Conservation (phyloP, 2,888 invertebrate genomes). For the Platycnemis pennipes region DNA sequence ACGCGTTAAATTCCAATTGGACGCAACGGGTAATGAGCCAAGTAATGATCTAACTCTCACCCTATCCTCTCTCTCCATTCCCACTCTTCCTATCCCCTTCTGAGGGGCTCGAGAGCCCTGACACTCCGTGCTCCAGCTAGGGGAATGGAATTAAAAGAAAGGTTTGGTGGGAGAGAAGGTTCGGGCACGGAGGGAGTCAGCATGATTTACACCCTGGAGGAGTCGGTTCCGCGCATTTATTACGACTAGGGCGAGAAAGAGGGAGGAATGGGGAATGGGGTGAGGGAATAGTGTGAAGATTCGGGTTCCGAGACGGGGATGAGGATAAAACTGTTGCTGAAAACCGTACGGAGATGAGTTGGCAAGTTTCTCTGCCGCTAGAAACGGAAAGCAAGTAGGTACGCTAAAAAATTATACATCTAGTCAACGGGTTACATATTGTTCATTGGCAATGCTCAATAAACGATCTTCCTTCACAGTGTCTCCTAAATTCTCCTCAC, state of each 20-base stretch:
- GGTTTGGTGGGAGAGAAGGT: neutral
- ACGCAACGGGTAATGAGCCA: slow-evolving; percentile 57
- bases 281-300: too few species aligned
- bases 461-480: too few species aligned
- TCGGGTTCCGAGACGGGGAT: too few species aligned
- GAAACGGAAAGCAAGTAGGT: too few species aligned
- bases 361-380: too few species aligned
- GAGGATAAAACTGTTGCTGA: too few species aligned
- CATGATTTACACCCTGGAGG: neutral
- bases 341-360: too few species aligned
- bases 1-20: slow-evolving; percentile 43
- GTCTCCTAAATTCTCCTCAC: too few species aligned
- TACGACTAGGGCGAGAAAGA: neutral
- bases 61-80: neutral
- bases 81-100: neutral
- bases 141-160: slow-evolving; percentile 42
- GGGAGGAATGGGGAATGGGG: too few species aligned
- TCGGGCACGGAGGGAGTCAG: neutral
- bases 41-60: slow-evolving; percentile 30
- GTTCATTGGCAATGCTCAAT: too few species aligned
- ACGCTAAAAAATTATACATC: too few species aligned
- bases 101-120: neutral
- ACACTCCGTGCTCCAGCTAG: neutral
- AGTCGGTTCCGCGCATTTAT: neutral
- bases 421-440: too few species aligned